phyloP scores from a whole-genome alignment of 2,888 invertebrate species.

The Periphyllus acericola region DNA sequence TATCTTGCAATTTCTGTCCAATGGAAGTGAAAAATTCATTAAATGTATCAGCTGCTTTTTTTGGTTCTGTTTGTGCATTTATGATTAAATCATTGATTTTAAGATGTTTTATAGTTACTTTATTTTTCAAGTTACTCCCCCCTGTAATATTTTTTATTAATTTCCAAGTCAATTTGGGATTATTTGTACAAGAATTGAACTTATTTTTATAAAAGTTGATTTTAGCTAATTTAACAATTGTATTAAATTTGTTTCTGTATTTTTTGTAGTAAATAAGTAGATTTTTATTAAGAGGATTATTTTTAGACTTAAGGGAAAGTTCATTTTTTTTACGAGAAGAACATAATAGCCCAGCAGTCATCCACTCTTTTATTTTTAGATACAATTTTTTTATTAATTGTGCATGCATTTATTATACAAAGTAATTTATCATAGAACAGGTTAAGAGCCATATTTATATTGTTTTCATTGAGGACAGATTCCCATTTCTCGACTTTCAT shows the following conservation, averaged over 20 bases:
- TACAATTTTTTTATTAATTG: too few species aligned
- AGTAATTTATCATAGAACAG: too few species aligned
- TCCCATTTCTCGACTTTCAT: background rate
- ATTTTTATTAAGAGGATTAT: background rate
- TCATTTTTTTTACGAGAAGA: too few species aligned
- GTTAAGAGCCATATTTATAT: too few species aligned
- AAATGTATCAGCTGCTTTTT: background rate
- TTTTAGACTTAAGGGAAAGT: background rate
- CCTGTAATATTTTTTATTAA: background rate
- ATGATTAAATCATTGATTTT: background rate
- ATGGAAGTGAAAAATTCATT: background rate
- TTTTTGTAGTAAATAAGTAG: background rate
- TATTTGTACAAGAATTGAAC: background rate
- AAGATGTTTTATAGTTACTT: background rate
- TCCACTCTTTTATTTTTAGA: too few species aligned
- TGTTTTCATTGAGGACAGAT: background rate
- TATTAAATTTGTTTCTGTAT: too few species aligned
- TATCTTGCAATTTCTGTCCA: background rate
- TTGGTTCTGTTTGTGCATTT: background rate
- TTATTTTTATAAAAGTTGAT: constrained; percentile 25
- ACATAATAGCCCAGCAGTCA: too few species aligned
- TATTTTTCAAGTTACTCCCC: background rate
- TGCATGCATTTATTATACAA: too few species aligned
- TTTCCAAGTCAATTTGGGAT: too few species aligned
- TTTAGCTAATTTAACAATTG: background rate